Percentiles rank a stretch among this genome's conserved stretches.
phyloP scores from a whole-genome alignment of 2,888 invertebrate genomes.

The Harpalus rubripes region DNA sequence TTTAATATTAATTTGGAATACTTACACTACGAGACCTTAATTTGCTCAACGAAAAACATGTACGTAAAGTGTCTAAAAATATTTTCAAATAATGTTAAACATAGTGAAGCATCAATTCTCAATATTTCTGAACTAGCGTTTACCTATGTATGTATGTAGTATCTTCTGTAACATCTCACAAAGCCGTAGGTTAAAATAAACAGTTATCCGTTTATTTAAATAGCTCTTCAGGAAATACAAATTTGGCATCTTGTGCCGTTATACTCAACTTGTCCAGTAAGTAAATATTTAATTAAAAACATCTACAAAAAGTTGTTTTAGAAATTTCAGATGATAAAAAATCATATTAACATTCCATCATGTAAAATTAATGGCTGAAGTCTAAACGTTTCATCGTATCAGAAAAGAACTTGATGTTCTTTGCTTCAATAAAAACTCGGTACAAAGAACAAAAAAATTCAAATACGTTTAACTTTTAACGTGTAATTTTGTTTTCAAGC shows the following conservation, averaged over 20 bases:
- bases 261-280: slow-evolving; percentile 6
- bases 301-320: slow-evolving; percentile 30
- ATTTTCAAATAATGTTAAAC: too few species aligned
- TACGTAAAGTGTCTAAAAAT: too few species aligned
- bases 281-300: slow-evolving; percentile 36
- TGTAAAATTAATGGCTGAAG: not conserved
- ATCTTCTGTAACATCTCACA: not conserved
- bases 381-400: not conserved
- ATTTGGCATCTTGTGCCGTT: slow-evolving; percentile 49
- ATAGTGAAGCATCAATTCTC: too few species aligned
- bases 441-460: too few species aligned
- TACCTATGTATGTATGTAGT: not conserved
- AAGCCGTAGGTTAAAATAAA: slow-evolving; percentile 25
- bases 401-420: too few species aligned
- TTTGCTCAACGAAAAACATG: too few species aligned
- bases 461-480: too few species aligned
- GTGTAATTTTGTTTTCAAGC: too few species aligned
- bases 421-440: too few species aligned
- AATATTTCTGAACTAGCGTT: too few species aligned
- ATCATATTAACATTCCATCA: slow-evolving; percentile 36
- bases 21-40: too few species aligned
- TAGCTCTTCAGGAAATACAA: slow-evolving; percentile 48
- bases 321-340: slow-evolving; percentile 31
- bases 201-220: slow-evolving; percentile 44
- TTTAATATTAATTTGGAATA: too few species aligned